A percentile compares a stretch with the other conserved stretches of the same genome.
These are phyloP conservation scores for Halcyon smyrnensis DNA, from an alignment of 2,797 vertebrate species.

Conservation along the genomic window DNA sequence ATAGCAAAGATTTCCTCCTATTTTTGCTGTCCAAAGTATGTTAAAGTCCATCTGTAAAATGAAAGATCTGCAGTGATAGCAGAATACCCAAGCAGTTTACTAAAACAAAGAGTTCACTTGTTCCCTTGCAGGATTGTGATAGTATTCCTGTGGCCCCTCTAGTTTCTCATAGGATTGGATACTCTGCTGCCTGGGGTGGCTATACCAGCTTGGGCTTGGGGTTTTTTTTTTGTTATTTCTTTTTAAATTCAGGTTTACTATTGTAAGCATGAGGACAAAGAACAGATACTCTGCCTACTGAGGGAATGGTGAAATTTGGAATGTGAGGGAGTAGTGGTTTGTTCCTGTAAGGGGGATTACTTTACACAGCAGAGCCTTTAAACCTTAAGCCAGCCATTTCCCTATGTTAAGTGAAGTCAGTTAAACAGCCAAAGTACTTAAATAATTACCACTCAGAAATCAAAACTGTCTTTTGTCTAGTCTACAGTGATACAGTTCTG, in stretches of 20 bases:
- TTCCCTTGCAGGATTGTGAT: not conserved
- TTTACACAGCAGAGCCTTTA: not conserved
- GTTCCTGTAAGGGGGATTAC: not conserved
- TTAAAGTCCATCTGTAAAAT: not conserved
- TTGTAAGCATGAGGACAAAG: not conserved
- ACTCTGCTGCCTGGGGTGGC: not conserved
- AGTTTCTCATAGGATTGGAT: not conserved
- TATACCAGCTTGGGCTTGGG: not conserved
- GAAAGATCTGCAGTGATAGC: not conserved
- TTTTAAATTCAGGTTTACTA: not conserved
- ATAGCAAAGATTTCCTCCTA: not conserved
- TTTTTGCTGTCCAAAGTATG: not conserved
- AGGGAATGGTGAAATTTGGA: not conserved
- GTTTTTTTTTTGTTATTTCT: not conserved
- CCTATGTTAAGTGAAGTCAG: not conserved
- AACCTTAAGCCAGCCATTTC: not conserved
- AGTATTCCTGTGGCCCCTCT: not conserved
- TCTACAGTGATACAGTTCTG: not conserved
- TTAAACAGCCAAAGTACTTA: not conserved
- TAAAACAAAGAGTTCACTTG: not conserved
- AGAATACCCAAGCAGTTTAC: not conserved
- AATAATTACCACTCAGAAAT: not conserved
- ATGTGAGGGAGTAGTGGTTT: not conserved
- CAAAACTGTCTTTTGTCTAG: rapidly evolving
- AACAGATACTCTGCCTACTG: not conserved